Evolutionary conservation across 2,888 invertebrate species (phyloP).

Genomic region (Atethmia centrago): DNA sequence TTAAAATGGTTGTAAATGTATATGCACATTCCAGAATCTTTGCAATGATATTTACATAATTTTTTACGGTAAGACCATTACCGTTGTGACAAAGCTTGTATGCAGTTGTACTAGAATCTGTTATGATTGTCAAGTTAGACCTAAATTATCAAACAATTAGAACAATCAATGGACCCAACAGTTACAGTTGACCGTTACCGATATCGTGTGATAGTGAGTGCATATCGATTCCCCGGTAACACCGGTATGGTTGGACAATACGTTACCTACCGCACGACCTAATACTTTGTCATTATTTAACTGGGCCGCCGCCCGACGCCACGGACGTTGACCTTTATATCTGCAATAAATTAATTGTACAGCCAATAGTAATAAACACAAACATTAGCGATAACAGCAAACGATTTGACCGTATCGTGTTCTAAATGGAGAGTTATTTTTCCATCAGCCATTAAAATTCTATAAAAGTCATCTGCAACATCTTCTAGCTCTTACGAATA

Average conservation of each 20-base stretch:
- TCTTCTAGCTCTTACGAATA: not conserved
- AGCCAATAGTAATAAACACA: constrained; percentile 34
- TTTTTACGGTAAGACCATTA: not conserved
- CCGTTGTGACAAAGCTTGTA: constrained; percentile 5
- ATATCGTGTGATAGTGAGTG: constrained; percentile 58
- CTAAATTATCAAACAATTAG: constrained; percentile 58
- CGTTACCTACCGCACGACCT: constrained; percentile 57
- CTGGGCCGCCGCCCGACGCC: constrained; percentile 53
- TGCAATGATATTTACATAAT: not conserved
- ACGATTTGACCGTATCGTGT: constrained; percentile 21
- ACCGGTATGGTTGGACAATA: constrained; percentile 60
- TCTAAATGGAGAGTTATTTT: constrained; percentile 22
- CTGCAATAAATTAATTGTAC: constrained; percentile 58
- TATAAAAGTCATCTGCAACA: not conserved
- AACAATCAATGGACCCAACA: constrained; percentile 50
- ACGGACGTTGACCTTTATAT: constrained; percentile 65
- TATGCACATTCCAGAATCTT: constrained; percentile 3
- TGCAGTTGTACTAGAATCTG: constrained; percentile 17
- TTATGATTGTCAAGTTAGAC: constrained; percentile 30
- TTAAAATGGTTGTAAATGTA: not conserved
- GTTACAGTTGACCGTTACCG: constrained; percentile 65
- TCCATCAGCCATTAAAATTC: not conserved
- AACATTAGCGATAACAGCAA: constrained; percentile 37
- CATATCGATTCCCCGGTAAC: constrained; percentile 65
- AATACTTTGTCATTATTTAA: constrained; percentile 67